Evolutionary conservation across 2,888 invertebrate genomes (phyloP).

Genomic region (Leptothorax acervorum): DNA sequence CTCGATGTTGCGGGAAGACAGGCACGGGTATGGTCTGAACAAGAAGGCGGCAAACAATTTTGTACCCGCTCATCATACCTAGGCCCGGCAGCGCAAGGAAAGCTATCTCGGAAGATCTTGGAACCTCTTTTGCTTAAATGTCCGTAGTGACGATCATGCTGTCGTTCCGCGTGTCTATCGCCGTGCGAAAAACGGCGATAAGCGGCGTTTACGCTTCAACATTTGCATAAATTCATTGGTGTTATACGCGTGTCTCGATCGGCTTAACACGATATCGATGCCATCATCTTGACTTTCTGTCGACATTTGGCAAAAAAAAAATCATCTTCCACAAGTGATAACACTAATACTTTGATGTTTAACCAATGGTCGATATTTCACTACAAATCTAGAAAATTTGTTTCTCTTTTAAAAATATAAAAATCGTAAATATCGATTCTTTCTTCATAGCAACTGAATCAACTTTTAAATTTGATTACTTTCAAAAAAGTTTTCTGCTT

Average conservation of each 20-base stretch:
- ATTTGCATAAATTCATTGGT: conserved; percentile 37
- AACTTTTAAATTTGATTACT: not conserved
- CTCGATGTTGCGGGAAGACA: conserved; percentile 19
- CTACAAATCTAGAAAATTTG: not conserved
- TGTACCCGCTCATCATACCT: conserved; percentile 30
- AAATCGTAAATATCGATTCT: not conserved
- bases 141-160: conserved; percentile 18
- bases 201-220: conserved; percentile 12
- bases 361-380: not conserved
- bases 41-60: conserved; percentile 57
- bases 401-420: not conserved
- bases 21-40: conserved; percentile 13
- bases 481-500: not conserved
- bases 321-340: not conserved
- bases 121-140: conserved; percentile 38
- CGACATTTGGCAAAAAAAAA: not conserved
- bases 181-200: conserved; percentile 21
- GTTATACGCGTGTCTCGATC: not conserved
- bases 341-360: not conserved
- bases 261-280: not conserved
- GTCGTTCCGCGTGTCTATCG: conserved; percentile 13
- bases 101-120: conserved; percentile 50
- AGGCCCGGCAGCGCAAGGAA: not conserved
- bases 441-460: not conserved
- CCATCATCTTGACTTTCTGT: not conserved